Conservation (phyloP, 2,113 vertebrate genomes). For the Tragelaphus imberbis region DNA sequence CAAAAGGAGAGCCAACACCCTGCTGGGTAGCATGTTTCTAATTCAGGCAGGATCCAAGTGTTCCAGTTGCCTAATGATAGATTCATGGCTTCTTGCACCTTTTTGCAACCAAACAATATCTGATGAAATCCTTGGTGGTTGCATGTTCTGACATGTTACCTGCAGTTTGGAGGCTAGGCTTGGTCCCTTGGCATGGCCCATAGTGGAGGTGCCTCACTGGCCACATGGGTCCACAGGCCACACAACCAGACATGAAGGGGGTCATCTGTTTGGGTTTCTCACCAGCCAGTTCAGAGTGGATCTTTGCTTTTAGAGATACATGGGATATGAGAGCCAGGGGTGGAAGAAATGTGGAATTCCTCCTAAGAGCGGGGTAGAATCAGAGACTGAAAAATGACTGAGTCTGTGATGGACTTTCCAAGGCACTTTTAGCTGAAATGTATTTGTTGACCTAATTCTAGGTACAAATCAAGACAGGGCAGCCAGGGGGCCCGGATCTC, state of each 20-base stretch:
- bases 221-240: not conserved
- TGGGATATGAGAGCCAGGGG: not conserved
- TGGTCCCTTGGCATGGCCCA: too few relatives aligned
- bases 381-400: not conserved
- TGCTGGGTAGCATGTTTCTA: not conserved
- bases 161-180: not conserved
- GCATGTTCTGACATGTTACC: not conserved
- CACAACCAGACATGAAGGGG: not conserved
- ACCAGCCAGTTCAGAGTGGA: not conserved
- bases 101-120: not conserved
- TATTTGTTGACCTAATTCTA: not conserved
- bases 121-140: not conserved
- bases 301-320: not conserved
- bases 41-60: not conserved
- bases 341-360: not conserved
- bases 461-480: not conserved
- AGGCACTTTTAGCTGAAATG: not conserved
- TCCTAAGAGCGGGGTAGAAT: not conserved
- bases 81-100: not conserved
- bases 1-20: not conserved
- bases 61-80: not conserved
- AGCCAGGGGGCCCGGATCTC: not conserved
- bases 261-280: not conserved
- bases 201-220: not conserved
- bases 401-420: not conserved